Base-by-base conservation (phyloP, 1,140 invertebrate genomes). In the Pteromalus puparum region DNA sequence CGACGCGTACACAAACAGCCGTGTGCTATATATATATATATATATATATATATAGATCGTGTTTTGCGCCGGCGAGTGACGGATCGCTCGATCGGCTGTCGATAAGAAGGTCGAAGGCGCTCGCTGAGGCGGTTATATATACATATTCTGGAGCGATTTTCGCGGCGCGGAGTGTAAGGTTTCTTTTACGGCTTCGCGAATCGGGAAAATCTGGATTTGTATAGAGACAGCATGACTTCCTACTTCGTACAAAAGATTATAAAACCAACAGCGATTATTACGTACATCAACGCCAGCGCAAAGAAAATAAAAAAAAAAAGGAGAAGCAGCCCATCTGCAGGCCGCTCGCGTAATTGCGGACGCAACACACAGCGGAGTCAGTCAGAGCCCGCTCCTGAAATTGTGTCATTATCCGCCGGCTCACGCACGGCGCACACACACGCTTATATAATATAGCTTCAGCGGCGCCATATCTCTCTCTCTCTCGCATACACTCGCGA, bases 361-460 rank as follows among this genome's bases (percentile, higher is more conserved):
- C 46, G 67, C 80, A 48, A 53, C 34, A 53, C 48, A 21, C 48
- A 53, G 3, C 53, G 53, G 53, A 61, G 53, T 61, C 53, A 61
- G 53, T 61, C 53, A 61, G 53, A 21, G 26, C 79, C 10, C 48
- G 1, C 42, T 42, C 61, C 34, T 2, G 38, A 83, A 79, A 79
- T 79, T 84, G 74, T 83, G 82, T 84, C 76, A 84, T 84, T 79
- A 84, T 84, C 76, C 68, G 10, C n/a, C 1, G 46, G 26, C 61
- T 48, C 34, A 77, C 53, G 9, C 34, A n/a, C 21, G 30, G 21
- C 38, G 21, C 18, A n/a, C 53, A n/a, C 53, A 21, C 38, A 65
- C 48, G 12, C 72, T 26, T n/a, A 53, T 15, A 53, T 12, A 48
- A 34, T 34, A 34, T 34, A 34, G 30, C 13, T 18, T 9, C 21